Conservation (phyloP, 1,140 invertebrate species). For the Latrodectus geometricus region DNA sequence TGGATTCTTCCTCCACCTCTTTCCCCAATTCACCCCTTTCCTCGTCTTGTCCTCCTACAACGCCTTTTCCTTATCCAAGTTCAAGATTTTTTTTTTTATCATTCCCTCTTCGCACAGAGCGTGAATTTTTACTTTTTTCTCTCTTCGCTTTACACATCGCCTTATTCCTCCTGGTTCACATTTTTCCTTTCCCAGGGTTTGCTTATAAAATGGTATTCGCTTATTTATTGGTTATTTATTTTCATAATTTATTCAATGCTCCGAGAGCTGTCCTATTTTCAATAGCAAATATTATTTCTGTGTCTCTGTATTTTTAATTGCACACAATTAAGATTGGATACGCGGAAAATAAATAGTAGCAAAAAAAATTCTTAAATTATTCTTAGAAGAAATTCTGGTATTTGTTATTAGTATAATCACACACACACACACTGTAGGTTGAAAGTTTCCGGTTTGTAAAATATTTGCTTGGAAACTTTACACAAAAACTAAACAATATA, state of each 20-base stretch:
- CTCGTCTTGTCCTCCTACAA: constrained; percentile 18
- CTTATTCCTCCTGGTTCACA: background rate
- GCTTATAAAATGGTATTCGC: constrained; percentile 3
- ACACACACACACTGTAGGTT: no score
- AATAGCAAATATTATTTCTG: no score
- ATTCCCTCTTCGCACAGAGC: background rate
- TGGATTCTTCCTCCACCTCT: constrained; percentile 1
- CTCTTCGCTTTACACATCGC: background rate
- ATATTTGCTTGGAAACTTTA: no score
- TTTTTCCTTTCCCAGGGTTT: background rate
- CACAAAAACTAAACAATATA: no score
- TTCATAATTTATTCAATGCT: constrained; percentile 53
- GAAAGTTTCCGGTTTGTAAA: no score
- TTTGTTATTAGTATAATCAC: no score
- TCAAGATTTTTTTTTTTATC: no score
- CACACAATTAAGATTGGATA: no score
- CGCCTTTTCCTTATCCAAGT: background rate
- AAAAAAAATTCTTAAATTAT: no score
- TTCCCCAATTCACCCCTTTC: background rate
- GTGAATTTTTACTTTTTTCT: constrained; percentile 47
- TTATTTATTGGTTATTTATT: constrained; percentile 47
- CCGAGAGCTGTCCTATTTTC: background rate
- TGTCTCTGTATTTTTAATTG: no score
- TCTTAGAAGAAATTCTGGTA: no score
- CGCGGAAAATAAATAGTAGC: no score